phyloP scores from a whole-genome alignment of 2,113 vertebrate species.

The Gambusia affinis region DNA sequence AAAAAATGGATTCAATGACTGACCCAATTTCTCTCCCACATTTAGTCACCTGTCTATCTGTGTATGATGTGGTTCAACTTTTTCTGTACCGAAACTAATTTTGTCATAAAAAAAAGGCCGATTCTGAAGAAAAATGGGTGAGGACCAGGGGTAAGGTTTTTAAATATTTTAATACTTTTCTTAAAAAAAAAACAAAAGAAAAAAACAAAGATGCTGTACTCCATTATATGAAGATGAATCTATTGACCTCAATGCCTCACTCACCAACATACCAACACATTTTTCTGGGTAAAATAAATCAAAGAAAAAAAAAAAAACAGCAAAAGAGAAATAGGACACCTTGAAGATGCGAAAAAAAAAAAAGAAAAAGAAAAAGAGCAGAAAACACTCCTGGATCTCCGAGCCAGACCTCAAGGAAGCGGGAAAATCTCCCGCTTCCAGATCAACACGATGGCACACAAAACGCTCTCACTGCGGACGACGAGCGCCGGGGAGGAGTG shows the following conservation, averaged over 20 bases:
- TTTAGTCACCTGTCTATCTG: too few species aligned
- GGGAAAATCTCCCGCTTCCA: conserved; percentile 13
- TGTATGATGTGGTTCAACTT: too few species aligned
- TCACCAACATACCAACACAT: conserved; percentile 71
- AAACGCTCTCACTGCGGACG: conserved; percentile 45
- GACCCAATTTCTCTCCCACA: too few species aligned
- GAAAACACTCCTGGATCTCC: conserved; percentile 58
- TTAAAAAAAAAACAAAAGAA: conserved; percentile 55
- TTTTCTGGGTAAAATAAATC: conserved; percentile 60
- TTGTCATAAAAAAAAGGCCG: too few species aligned
- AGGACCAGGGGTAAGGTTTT: conserved; percentile 39
- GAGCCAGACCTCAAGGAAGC: conserved; percentile 24
- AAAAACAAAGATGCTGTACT: conserved; percentile 65
- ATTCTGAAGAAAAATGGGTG: background rate
- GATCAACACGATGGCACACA: conserved; percentile 60
- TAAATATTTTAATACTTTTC: conserved; percentile 77
- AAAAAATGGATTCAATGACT: too few species aligned
- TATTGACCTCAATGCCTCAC: conserved; percentile 73
- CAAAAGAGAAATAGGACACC: conserved; percentile 34
- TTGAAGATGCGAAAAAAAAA: conserved; percentile 52
- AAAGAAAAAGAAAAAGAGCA: conserved; percentile 11
- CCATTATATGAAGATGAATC: conserved; percentile 72
- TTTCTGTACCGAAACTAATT: too few species aligned
- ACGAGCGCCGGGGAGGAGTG: conserved; percentile 33
- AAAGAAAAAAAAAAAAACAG: conserved; percentile 27